Conservation (phyloP, 2,113 vertebrate species). For the Notarius quadriscutis region DNA sequence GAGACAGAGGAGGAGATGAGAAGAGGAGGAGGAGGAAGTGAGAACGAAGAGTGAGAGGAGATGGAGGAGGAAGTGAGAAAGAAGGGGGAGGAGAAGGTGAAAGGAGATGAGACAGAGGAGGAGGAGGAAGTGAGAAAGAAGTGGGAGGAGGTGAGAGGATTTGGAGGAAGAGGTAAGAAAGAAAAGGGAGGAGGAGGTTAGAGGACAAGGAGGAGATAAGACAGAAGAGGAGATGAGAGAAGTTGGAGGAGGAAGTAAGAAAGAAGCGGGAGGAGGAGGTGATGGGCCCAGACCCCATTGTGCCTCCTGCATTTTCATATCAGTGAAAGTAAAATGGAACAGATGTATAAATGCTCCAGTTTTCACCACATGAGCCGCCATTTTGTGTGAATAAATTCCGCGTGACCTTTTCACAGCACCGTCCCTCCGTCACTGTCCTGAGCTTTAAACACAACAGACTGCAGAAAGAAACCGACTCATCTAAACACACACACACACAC, state of each 20-base stretch:
- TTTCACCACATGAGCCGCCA: neutral
- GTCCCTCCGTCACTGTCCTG: neutral
- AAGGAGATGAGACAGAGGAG: no score
- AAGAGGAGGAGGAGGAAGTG: neutral
- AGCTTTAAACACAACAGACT: neutral
- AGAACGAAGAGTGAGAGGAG: neutral
- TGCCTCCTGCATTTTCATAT: neutral
- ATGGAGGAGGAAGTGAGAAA: neutral
- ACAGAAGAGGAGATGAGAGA: no score
- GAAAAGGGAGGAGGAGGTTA: no score
- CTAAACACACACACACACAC: no score
- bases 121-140: no score
- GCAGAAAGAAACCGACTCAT: neutral
- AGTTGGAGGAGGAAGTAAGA: no score
- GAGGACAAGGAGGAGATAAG: no score
- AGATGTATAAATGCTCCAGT: neutral
- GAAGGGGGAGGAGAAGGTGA: no score
- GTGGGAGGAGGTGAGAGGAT: no score
- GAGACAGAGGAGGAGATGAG: no score
- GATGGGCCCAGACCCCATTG: neutral
- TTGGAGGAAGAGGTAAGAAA: no score
- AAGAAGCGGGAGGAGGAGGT: neutral
- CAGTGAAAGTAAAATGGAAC: neutral
- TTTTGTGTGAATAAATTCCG: neutral
- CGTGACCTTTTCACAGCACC: neutral